Conservation (phyloP, 1,140 invertebrate genomes). For the Anoplophora glabripennis region DNA sequence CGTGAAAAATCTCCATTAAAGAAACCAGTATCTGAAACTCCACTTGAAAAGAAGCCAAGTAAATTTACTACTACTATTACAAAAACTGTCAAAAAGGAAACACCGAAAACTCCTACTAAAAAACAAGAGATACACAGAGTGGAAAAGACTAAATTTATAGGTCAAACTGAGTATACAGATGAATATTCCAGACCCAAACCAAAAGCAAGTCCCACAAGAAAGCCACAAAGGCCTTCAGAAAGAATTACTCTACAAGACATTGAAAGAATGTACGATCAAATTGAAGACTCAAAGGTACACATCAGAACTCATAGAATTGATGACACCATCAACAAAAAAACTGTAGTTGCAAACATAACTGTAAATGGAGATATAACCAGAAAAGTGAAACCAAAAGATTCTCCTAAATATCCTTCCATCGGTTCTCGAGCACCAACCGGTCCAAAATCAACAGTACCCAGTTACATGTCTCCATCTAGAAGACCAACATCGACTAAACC, state of each 20-base stretch:
- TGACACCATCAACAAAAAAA: conserved; percentile 34
- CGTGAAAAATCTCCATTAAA: conserved; percentile 8
- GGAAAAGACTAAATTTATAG: conserved; percentile 24
- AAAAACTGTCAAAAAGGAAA: conserved; percentile 13
- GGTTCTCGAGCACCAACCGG: conserved; percentile 7
- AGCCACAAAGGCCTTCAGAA: conserved; percentile 12
- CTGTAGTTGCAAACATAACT: conserved; percentile 15
- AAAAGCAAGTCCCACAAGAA: conserved; percentile 18
- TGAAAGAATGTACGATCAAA: conserved; percentile 20
- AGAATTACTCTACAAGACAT: conserved; percentile 22
- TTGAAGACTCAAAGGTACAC: conserved; percentile 29
- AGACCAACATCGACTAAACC: no score
- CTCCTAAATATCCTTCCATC: neutral
- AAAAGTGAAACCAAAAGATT: conserved; percentile 12
- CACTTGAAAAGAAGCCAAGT: conserved; percentile 9
- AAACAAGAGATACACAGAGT: conserved; percentile 15
- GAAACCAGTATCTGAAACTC: conserved; percentile 2
- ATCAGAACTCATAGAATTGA: conserved; percentile 34
- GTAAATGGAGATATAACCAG: conserved; percentile 23
- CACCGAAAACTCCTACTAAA: conserved; percentile 19
- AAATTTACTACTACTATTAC: conserved; percentile 5
- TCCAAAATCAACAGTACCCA: conserved; percentile 4
- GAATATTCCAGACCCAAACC: conserved; percentile 23
- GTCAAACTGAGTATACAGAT: conserved; percentile 22
- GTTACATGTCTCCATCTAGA: conserved; percentile 3